Conservation (phyloP, 2,888 invertebrate species). For the Tenthredo distinguenda region DNA sequence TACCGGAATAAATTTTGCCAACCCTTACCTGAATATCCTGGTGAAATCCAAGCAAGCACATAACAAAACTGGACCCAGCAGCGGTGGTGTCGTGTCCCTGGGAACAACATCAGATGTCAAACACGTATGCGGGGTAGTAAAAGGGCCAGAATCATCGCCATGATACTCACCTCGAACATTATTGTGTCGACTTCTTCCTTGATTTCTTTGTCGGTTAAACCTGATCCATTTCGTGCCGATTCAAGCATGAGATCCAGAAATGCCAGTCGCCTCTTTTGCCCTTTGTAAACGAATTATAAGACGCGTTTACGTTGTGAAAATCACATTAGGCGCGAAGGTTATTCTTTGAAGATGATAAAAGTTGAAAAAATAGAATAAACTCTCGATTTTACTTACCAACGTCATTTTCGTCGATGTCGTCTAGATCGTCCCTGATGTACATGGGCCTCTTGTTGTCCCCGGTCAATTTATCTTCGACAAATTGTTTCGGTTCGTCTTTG, state of each 20-base stretch:
- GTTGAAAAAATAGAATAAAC: conserved; percentile 23
- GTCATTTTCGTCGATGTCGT: conserved; percentile 78
- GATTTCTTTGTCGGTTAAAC: conserved; percentile 88
- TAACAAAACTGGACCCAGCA: conserved; percentile 89
- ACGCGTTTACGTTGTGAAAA: neutral
- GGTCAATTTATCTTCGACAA: conserved; percentile 6
- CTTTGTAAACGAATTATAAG: conserved; percentile 69
- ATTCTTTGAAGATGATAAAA: neutral
- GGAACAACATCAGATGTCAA: conserved; percentile 54
- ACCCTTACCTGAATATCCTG: conserved; percentile 83
- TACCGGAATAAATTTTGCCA: neutral
- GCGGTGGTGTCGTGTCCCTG: conserved; percentile 91
- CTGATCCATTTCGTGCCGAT: conserved; percentile 86
- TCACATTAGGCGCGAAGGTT: neutral
- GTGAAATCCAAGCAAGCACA: conserved; percentile 88
- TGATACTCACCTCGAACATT: conserved; percentile 87
- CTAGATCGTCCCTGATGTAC: conserved; percentile 77
- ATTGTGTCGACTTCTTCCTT: conserved; percentile 92
- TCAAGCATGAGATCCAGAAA: conserved; percentile 93
- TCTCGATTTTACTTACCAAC: conserved; percentile 74
- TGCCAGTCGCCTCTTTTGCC: conserved; percentile 90
- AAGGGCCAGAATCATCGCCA: conserved; percentile 7
- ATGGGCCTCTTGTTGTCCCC: conserved; percentile 58
- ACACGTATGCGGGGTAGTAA: neutral
- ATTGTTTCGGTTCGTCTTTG: conserved; percentile 39